Conservation (phyloP, 1,140 invertebrate species). For the Pseudomyrmex dendroicus region DNA sequence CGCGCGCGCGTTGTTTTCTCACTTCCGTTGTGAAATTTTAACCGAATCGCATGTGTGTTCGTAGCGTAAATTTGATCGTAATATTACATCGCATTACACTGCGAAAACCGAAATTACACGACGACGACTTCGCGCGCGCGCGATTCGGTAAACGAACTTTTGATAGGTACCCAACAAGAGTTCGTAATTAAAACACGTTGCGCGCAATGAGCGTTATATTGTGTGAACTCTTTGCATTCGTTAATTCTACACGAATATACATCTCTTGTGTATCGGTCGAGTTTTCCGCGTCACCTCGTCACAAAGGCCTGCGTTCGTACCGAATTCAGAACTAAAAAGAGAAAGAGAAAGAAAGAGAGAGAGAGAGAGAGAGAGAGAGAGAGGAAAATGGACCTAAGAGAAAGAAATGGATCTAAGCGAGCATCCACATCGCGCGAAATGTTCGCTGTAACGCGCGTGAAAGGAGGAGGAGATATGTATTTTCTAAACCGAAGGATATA, state of each 20-base stretch:
- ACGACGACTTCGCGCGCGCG: neutral
- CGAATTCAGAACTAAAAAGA: constrained; percentile 9
- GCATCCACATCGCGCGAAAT: neutral
- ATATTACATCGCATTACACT: too few species aligned
- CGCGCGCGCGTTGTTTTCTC: neutral
- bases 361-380: neutral
- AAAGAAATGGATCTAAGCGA: neutral
- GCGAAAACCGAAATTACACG: neutral
- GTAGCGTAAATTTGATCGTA: neutral
- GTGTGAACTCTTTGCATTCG: too few species aligned
- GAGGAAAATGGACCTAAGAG: neutral
- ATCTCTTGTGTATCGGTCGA: neutral
- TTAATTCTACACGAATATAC: neutral
- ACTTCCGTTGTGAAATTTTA: neutral
- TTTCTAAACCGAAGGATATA: constrained; percentile 19
- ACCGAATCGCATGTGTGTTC: neutral
- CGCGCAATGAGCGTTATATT: neutral
- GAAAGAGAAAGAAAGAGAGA: neutral
- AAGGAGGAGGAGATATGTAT: neutral
- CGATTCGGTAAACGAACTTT: constrained; percentile 11
- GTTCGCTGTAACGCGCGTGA: neutral
- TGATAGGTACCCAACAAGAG: neutral
- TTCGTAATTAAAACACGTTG: constrained; percentile 22
- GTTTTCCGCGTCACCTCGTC: neutral
- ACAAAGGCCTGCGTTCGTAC: neutral